phyloP scores from a whole-genome alignment of 2,113 vertebrate species.

The Zosterops borbonicus region DNA sequence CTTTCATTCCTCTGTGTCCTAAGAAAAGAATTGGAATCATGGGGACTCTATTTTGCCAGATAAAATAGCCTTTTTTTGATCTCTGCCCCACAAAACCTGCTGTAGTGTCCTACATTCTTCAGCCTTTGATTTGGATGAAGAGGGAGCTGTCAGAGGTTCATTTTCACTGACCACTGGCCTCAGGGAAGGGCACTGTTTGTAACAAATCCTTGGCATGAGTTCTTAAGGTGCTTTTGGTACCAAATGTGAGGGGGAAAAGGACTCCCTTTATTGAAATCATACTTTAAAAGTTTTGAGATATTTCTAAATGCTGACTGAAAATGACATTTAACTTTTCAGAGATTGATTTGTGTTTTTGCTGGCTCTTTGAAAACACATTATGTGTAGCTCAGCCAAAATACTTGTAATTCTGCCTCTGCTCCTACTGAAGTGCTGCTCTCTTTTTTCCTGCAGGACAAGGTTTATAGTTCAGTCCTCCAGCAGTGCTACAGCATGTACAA shows the following conservation, averaged over 20 bases:
- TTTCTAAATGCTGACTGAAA: not conserved
- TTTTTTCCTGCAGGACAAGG: constrained; percentile 88
- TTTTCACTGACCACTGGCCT: not conserved
- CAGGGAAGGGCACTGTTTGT: not conserved
- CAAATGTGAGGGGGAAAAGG: not conserved
- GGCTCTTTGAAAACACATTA: not conserved
- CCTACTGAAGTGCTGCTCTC: not conserved
- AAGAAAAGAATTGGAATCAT: not conserved
- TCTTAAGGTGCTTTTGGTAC: not conserved
- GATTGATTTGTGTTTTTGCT: not conserved
- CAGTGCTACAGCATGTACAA: constrained; percentile 99
- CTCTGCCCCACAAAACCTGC: not conserved
- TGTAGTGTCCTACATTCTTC: not conserved
- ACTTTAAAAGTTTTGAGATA: not conserved
- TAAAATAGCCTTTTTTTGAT: not conserved
- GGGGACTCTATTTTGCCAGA: not conserved
- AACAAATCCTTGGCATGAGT: not conserved
- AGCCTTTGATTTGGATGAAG: not conserved
- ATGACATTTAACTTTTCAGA: not conserved
- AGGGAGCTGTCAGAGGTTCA: not conserved
- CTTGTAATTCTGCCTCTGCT: not conserved
- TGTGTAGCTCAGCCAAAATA: not conserved
- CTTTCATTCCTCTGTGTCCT: not conserved
- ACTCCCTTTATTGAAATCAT: not conserved
- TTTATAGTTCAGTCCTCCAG: constrained; percentile 91